Base-by-base conservation (phyloP, 2,797 vertebrate species). In the Parauchenoglanis punctatus region DNA sequence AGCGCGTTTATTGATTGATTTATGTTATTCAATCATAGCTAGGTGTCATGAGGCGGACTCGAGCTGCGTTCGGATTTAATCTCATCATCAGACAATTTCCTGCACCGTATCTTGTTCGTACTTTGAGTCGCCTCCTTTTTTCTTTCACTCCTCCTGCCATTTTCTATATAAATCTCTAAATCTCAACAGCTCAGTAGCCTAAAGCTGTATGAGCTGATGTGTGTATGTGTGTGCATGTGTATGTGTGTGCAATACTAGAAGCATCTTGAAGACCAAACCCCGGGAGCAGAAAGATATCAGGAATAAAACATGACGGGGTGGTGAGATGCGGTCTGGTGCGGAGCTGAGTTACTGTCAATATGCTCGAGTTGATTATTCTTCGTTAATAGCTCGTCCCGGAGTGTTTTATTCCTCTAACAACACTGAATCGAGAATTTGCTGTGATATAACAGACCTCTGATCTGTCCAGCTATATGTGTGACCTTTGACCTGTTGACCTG, bases 401-500 rank as follows among this genome's bases (percentile, higher is more conserved):
- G 35, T 4, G 40, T 46, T 46, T 73, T 23, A 72, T 72, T 72
- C 70, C 35, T 73, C 40, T 46, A 46, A 46, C 11, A 25, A 20
- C 20, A 46, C 44, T 25, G 20, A 49, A 28, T 28, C 2, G 35
- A n/a, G 5, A 28, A 73, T 68, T 31, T 1, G 4, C 5, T 67
- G 28, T 11, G 17, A 7, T 46, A 25, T 25, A 54, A 8, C 1
- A 77, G 12, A 31, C 28, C 49, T 77, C 75, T 28, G n/a, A 54
- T 28, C 17, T 78, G 28, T 78, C 76, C 25, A 35, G 25, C 28
- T 25, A 59, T 7, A 15, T 31, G 31, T 35, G 28, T 78, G 82
- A 85, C 87, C 73, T 81, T 78, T 86, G 68, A 63, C 61, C 31
- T 8, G 58, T 83, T 68, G 54, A 56, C 44, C 59, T 40, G 23